A percentile compares a stretch with the other conserved stretches of the same genome.
These are phyloP conservation scores for Spilarctia lutea DNA, from an alignment of 2,888 invertebrate species.

Conservation along the genomic window DNA sequence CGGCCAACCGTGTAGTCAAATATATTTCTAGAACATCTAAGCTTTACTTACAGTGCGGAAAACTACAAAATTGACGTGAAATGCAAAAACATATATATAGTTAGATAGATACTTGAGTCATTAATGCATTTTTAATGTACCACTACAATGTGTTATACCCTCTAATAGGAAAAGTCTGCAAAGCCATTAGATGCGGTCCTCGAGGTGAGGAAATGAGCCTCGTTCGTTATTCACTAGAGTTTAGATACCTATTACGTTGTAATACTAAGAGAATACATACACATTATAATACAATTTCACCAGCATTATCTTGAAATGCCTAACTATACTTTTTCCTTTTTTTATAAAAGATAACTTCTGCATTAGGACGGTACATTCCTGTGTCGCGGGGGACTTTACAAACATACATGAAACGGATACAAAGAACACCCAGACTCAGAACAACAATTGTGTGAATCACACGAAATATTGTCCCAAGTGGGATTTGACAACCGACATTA, in stretches of 20 bases:
- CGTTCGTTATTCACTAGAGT: conserved; percentile 31
- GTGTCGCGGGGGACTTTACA: too few relatives aligned
- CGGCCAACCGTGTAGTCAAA: too few relatives aligned
- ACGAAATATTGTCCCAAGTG: too few relatives aligned
- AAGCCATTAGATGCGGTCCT: conserved; percentile 20
- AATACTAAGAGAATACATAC: background rate
- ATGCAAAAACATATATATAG: background rate
- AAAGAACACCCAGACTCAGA: too few relatives aligned
- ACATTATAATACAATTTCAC: too few relatives aligned
- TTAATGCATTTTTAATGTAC: conserved; percentile 28
- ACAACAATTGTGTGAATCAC: too few relatives aligned
- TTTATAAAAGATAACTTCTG: too few relatives aligned
- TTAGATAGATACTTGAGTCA: background rate
- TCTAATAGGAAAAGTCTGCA: conserved; percentile 29
- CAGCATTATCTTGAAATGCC: too few relatives aligned
- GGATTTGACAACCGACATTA: too few relatives aligned
- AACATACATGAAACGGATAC: too few relatives aligned
- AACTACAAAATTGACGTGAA: background rate
- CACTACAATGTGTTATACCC: background rate
- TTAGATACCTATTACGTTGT: background rate
- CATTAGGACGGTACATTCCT: too few relatives aligned
- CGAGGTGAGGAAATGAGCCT: conserved; percentile 9
- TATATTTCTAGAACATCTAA: background rate
- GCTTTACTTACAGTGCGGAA: background rate
- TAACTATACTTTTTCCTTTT: too few relatives aligned